Conservation (phyloP, 2,113 vertebrate genomes). For the Apus apus region DNA sequence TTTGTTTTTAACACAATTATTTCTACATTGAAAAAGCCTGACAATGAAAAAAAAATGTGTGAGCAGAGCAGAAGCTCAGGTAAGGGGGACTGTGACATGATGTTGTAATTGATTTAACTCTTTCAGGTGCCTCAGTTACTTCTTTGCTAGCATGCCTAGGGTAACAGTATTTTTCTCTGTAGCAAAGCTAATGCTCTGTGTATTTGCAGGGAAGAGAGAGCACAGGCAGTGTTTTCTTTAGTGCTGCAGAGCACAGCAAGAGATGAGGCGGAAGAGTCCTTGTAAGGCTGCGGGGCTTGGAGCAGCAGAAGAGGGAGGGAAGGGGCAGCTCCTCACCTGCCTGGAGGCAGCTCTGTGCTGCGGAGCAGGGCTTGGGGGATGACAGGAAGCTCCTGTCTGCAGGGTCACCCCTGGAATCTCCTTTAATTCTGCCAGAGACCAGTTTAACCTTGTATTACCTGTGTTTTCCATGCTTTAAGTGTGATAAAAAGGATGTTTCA, state of each 20-base stretch:
- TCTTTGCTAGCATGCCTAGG: neutral
- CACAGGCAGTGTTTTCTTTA: neutral
- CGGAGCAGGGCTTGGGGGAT: neutral
- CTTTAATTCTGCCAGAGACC: neutral
- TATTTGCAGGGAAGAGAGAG: neutral
- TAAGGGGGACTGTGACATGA: neutral
- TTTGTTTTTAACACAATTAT: neutral
- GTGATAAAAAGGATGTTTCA: neutral
- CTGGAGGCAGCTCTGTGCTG: neutral
- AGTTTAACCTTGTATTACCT: neutral
- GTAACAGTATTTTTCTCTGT: neutral
- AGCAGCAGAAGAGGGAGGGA: neutral
- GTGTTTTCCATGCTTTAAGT: neutral
- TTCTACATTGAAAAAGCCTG: neutral
- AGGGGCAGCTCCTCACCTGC: neutral
- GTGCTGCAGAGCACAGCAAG: neutral
- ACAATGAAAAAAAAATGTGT: neutral
- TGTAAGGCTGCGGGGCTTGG: neutral
- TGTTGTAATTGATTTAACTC: conserved; percentile 36
- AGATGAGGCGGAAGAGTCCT: neutral
- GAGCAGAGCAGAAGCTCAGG: neutral
- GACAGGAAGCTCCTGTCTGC: neutral
- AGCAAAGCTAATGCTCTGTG: neutral
- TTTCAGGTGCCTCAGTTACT: neutral
- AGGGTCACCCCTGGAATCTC: neutral